A percentile compares a stretch with the other conserved stretches of the same genome.
phyloP scores from a whole-genome alignment of 2,113 vertebrate species.

The Plecotus auritus region DNA sequence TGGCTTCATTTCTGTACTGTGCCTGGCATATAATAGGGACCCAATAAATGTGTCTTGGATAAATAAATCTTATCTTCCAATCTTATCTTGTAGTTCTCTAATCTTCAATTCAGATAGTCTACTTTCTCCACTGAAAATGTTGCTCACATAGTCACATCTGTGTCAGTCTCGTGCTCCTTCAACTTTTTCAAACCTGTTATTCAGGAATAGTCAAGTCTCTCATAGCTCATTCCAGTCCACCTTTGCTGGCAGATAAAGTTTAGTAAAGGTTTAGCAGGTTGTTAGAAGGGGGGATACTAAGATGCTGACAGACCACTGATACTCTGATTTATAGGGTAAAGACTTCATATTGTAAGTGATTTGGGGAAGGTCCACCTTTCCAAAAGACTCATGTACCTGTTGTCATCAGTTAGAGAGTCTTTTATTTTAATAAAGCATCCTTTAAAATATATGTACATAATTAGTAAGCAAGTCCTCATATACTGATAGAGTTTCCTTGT shows the following conservation, averaged over 20 bases:
- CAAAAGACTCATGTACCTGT: neutral
- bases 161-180: neutral
- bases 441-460: slow-evolving; percentile 4
- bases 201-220: neutral
- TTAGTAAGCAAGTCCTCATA: neutral
- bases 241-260: neutral
- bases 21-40: neutral
- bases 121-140: neutral
- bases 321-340: neutral
- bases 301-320: neutral
- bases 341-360: neutral
- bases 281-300: neutral
- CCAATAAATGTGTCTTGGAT: slow-evolving; percentile 14
- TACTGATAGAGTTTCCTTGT: neutral
- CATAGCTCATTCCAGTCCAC: neutral
- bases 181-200: neutral
- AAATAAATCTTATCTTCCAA: neutral
- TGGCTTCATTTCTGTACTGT: neutral
- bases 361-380: neutral
- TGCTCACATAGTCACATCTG: neutral
- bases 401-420: neutral
- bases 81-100: neutral
- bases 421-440: neutral
- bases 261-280: neutral
- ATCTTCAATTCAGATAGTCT: neutral